Evolutionary conservation across 1,140 invertebrate species (phyloP).

Genomic region (Drosophila busckii): DNA sequence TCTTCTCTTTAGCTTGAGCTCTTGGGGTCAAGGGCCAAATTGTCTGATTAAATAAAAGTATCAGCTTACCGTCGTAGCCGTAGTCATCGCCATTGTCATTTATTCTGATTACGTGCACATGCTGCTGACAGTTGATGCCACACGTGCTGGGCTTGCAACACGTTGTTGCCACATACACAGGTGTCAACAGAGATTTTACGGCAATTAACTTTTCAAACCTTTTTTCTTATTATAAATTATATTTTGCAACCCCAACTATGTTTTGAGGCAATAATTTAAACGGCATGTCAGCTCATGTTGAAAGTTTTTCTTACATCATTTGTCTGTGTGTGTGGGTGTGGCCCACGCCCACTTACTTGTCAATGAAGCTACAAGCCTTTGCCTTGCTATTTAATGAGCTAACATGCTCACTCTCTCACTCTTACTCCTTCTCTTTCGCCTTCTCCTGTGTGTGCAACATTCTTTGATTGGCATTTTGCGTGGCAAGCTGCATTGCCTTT

Average conservation of each 20-base stretch:
- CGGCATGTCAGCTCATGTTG: slow-evolving; percentile 36
- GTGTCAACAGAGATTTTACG: slow-evolving; percentile 31
- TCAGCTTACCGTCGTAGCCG: slow-evolving; percentile 29
- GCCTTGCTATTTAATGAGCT: too few species aligned
- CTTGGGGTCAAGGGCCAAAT: slow-evolving; percentile 18
- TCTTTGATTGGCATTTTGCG: slow-evolving; percentile 19
- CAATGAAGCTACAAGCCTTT: too few species aligned
- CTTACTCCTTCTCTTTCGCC: too few species aligned
- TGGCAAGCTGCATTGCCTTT: slow-evolving; percentile 3
- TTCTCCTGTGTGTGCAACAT: not conserved
- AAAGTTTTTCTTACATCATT: slow-evolving; percentile 24
- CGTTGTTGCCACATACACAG: not conserved
- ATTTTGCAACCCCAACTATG: too few species aligned
- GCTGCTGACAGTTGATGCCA: slow-evolving; percentile 32
- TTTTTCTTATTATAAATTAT: too few species aligned
- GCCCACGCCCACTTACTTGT: too few species aligned
- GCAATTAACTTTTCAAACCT: too few species aligned
- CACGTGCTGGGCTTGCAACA: not conserved
- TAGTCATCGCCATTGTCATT: slow-evolving; percentile 39
- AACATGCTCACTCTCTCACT: too few species aligned
- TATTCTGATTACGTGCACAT: slow-evolving; percentile 41
- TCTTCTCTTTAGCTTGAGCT: too few species aligned
- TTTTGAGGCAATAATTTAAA: slow-evolving; percentile 45
- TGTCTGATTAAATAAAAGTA: slow-evolving; percentile 42
- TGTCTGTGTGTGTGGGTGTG: not conserved